phyloP scores from a whole-genome alignment of 2,797 vertebrate genomes.

The Rhynchonycteris naso region DNA sequence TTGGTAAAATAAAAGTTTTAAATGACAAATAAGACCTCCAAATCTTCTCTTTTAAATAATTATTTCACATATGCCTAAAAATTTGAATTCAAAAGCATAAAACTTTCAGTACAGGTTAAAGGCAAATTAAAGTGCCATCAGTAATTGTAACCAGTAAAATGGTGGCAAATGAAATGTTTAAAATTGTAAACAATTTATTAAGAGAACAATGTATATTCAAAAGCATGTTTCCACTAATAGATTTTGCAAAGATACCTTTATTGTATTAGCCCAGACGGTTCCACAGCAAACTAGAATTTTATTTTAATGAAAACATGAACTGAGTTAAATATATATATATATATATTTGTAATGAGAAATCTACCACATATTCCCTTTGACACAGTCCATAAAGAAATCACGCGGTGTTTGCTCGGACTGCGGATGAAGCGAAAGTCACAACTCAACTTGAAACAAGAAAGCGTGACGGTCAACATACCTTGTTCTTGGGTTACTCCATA shows the following conservation, averaged over 20 bases:
- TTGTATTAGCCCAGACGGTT: not conserved
- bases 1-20: not conserved
- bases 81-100: not conserved
- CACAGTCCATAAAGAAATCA: not conserved
- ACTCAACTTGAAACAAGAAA: conserved; percentile 27
- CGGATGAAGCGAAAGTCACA: not conserved
- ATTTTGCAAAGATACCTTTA: not conserved
- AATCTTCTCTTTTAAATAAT: not conserved
- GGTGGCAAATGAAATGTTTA: not conserved
- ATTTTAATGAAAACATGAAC: not conserved
- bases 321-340: not conserved
- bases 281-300: not conserved
- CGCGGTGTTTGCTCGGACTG: not conserved
- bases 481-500: conserved; percentile 93
- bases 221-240: not conserved
- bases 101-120: not conserved
- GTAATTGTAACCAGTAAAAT: not conserved
- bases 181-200: not conserved
- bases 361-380: not conserved
- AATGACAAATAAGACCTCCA: not conserved
- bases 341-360: not conserved
- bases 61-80: not conserved
- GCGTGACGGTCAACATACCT: conserved; percentile 87
- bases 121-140: not conserved
- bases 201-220: not conserved